Conservation (phyloP, 1,140 invertebrate species). For the Euura lappo region DNA sequence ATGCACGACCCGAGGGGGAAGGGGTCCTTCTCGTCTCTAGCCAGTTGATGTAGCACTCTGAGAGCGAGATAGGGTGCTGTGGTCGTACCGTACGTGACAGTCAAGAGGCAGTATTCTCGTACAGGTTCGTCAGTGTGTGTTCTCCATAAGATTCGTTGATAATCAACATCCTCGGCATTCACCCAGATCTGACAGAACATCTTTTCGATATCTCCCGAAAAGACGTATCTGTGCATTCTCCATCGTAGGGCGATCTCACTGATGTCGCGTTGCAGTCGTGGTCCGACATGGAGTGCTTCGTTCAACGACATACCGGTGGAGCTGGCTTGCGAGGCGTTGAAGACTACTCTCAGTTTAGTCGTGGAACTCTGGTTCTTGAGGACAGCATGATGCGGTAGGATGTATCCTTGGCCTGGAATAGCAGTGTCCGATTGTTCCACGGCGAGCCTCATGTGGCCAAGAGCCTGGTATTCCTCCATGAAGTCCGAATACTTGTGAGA, state of each 20-base stretch:
- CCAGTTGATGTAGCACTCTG: constrained; percentile 31
- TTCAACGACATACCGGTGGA: constrained; percentile 39
- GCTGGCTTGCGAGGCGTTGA: constrained; percentile 41
- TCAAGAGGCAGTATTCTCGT: constrained; percentile 31
- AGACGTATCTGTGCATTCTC: not conserved
- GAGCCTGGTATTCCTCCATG: constrained; percentile 42
- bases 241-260: too few relatives aligned
- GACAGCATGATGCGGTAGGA: constrained; percentile 42
- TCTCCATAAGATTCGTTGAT: constrained; percentile 42
- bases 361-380: constrained; percentile 32
- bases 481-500: constrained; percentile 37
- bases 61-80: constrained; percentile 38
- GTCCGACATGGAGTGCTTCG: constrained; percentile 38
- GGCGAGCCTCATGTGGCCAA: constrained; percentile 50
- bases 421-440: too few relatives aligned
- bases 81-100: constrained; percentile 40
- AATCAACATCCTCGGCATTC: constrained; percentile 20
- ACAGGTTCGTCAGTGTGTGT: constrained; percentile 2
- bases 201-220: not conserved
- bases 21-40: constrained; percentile 21
- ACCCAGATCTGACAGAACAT: constrained; percentile 23
- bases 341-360: constrained; percentile 45
- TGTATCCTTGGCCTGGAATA: too few relatives aligned
- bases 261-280: constrained; percentile 45
- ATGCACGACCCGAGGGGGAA: too few relatives aligned